Percentiles rank a stretch among this genome's conserved stretches.
These are phyloP conservation scores for Nesoenas mayeri DNA, from an alignment of 2,113 vertebrate genomes.

Conservation along the genomic window DNA sequence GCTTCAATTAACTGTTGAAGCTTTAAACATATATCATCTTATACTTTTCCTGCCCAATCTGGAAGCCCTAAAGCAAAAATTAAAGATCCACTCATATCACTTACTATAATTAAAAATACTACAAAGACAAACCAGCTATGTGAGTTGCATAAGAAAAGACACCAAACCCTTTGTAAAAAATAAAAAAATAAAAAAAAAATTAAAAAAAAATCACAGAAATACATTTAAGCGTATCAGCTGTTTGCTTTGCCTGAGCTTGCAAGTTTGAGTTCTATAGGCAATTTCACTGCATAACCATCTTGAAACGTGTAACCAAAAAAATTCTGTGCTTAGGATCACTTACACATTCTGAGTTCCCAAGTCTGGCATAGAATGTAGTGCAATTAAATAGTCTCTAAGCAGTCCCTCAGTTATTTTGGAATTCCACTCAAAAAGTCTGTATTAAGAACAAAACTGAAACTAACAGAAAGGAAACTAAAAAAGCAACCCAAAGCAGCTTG, in stretches of 20 bases:
- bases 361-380: background rate
- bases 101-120: background rate
- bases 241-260: background rate
- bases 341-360: background rate
- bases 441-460: conserved; percentile 8
- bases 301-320: background rate
- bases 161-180: background rate
- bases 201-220: background rate
- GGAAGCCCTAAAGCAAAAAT: background rate
- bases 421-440: background rate
- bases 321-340: background rate
- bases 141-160: background rate
- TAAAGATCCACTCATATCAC: background rate
- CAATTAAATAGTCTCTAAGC: too few relatives aligned
- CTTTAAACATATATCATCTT: background rate
- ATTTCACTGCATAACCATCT: background rate
- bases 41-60: background rate
- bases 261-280: background rate
- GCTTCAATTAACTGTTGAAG: background rate
- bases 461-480: background rate
- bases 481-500: background rate
- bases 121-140: background rate
- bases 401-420: background rate
- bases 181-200: background rate
- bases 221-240: background rate